A percentile compares a stretch with the other conserved stretches of the same genome.
Conservation (phyloP, 2,888 invertebrate species). For the Sinhomidia bicolor region DNA sequence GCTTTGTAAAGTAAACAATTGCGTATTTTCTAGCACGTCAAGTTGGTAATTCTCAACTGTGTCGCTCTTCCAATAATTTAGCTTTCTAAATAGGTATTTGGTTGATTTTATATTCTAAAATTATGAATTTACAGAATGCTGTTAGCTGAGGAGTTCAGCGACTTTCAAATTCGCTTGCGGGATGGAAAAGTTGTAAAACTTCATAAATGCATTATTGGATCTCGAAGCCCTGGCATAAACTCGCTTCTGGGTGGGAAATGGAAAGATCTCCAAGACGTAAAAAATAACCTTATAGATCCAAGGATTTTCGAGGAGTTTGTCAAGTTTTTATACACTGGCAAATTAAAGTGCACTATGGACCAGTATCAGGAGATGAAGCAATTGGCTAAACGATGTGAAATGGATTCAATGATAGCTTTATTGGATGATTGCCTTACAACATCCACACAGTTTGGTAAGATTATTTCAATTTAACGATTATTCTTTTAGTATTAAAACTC, state of each 20-base stretch:
- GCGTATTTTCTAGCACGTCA: too few relatives aligned
- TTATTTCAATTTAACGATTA: background rate
- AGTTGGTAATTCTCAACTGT: too few relatives aligned
- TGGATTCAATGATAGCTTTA: constrained; percentile 80
- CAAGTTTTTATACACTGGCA: constrained; percentile 83
- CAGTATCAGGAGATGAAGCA: constrained; percentile 81
- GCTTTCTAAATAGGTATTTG: too few relatives aligned
- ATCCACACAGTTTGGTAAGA: constrained; percentile 50
- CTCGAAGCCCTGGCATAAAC: constrained; percentile 82
- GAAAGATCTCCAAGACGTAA: constrained; percentile 81
- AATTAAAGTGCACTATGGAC: constrained; percentile 82
- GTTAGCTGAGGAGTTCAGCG: constrained; percentile 81
- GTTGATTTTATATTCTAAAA: too few relatives aligned
- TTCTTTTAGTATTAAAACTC: too few relatives aligned
- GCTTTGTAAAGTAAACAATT: too few relatives aligned
- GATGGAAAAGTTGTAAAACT: constrained; percentile 82
- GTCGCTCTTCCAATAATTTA: too few relatives aligned
- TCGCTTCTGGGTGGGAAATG: constrained; percentile 82
- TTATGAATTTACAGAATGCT: constrained; percentile 80
- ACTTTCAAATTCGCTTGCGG: constrained; percentile 82
- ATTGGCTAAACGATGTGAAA: constrained; percentile 82
- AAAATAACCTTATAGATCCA: constrained; percentile 81
- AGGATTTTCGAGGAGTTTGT: constrained; percentile 82
- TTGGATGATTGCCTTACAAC: constrained; percentile 31
- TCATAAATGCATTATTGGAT: constrained; percentile 82